phyloP scores from a whole-genome alignment of 1,140 invertebrate species.

The Aethina tumida region DNA sequence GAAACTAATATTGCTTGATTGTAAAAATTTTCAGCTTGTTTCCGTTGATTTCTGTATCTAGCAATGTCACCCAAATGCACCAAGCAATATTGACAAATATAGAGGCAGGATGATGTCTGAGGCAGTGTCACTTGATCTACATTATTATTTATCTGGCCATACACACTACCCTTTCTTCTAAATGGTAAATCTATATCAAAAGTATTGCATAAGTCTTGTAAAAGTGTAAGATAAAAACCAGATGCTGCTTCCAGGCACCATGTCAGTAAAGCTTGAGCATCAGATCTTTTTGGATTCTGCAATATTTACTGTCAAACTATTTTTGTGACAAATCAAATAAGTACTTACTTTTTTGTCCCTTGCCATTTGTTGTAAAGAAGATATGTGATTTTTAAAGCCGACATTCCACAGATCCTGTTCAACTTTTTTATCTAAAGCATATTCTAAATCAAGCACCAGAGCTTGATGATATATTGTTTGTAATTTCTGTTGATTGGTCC shows the following conservation, averaged over 20 bases:
- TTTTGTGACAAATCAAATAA: not conserved
- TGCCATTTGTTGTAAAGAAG: slow-evolving; percentile 58
- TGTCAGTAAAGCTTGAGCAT: slow-evolving; percentile 63
- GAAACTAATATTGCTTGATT: slow-evolving; percentile 71
- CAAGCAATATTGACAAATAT: slow-evolving; percentile 77
- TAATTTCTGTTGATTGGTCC: slow-evolving; percentile 52
- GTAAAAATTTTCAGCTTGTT: slow-evolving; percentile 73
- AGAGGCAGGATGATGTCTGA: slow-evolving; percentile 63
- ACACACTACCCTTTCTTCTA: slow-evolving; percentile 36
- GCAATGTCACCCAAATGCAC: slow-evolving; percentile 81
- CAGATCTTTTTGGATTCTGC: slow-evolving; percentile 58
- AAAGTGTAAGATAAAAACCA: slow-evolving; percentile 71
- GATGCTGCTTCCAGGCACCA: slow-evolving; percentile 74
- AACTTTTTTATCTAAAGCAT: slow-evolving; percentile 80
- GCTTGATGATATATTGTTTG: slow-evolving; percentile 74
- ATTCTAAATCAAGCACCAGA: slow-evolving; percentile 69
- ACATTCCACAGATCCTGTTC: slow-evolving; percentile 85
- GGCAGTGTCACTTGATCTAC: slow-evolving; percentile 37
- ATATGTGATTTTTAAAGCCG: slow-evolving; percentile 82
- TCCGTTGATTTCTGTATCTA: slow-evolving; percentile 67
- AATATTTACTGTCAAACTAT: slow-evolving; percentile 18
- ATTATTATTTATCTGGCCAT: slow-evolving; percentile 25
- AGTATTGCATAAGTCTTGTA: slow-evolving; percentile 71
- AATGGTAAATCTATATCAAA: slow-evolving; percentile 75
- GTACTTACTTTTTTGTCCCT: slow-evolving; percentile 64